phyloP scores from a whole-genome alignment of 92 coral and sea anemone species.

The Parazoanthus darwini region DNA sequence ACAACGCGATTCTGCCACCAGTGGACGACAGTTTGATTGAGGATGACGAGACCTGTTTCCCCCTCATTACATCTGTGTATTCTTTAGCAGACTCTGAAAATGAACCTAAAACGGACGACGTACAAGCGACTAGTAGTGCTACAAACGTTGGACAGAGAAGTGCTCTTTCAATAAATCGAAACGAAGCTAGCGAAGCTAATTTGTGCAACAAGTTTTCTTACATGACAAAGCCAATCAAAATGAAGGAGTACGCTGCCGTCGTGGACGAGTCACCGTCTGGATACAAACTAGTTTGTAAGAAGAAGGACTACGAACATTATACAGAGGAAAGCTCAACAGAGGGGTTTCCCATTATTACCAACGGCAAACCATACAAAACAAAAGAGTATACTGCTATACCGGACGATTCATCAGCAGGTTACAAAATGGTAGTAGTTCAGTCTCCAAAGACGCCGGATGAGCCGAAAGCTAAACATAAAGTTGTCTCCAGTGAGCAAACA shows the following conservation, averaged over 20 bases:
- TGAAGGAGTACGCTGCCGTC: constrained; percentile 26
- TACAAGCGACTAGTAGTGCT: neutral
- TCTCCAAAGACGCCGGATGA: neutral
- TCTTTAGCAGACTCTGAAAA: constrained; percentile 63
- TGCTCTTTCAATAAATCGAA: neutral
- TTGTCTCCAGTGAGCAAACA: constrained; percentile 8
- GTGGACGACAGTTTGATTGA: constrained; percentile 72
- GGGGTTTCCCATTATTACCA: neutral
- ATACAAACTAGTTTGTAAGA: constrained; percentile 22
- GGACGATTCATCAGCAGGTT: constrained; percentile 5
- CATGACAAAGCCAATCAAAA: constrained; percentile 17
- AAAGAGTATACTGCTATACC: constrained; percentile 19
- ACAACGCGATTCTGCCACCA: constrained; percentile 40
- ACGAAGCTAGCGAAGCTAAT: neutral
- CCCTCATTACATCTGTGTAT: constrained; percentile 77
- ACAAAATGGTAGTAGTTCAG: constrained; percentile 31
- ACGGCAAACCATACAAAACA: constrained; percentile 12
- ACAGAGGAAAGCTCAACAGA: neutral
- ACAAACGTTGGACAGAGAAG: neutral
- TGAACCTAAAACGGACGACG: neutral
- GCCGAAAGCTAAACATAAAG: neutral
- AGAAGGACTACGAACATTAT: neutral
- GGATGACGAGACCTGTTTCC: constrained; percentile 72
- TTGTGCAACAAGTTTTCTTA: neutral
- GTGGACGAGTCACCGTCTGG: constrained; percentile 15